Evolutionary conservation across 2,113 vertebrate species (phyloP).

Genomic region (Malurus alboscapulatus): DNA sequence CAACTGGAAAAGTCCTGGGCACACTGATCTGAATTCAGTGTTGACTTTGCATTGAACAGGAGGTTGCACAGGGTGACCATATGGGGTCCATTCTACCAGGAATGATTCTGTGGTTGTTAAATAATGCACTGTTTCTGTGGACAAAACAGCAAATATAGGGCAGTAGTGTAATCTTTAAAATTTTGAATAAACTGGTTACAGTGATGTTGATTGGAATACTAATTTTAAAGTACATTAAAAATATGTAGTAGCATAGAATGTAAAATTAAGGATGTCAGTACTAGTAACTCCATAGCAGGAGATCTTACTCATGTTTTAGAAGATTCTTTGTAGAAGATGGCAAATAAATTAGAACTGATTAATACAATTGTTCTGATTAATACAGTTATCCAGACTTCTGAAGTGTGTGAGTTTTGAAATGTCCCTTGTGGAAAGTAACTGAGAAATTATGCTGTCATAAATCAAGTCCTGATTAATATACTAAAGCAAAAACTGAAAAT

Average conservation of each 20-base stretch:
- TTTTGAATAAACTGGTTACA: background rate
- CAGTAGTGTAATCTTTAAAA: background rate
- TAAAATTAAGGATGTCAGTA: background rate
- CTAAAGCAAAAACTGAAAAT: background rate
- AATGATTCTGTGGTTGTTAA: background rate
- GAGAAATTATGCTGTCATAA: background rate
- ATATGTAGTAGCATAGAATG: background rate
- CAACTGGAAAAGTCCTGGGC: background rate
- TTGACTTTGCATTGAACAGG: background rate
- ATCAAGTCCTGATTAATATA: background rate
- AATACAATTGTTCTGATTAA: background rate
- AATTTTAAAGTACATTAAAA: background rate
- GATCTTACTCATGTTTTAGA: background rate
- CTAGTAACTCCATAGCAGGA: background rate
- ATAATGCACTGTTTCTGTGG: background rate
- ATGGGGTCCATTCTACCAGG: background rate
- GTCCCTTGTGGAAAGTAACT: background rate
- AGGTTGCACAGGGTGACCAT: background rate
- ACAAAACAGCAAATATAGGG: background rate
- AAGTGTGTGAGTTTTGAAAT: background rate
- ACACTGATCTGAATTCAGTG: background rate
- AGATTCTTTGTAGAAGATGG: background rate
- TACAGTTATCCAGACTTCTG: background rate
- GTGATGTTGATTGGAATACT: background rate
- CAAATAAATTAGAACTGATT: constrained; percentile 7